These are phyloP conservation scores for Cataglyphis cursor DNA, from an alignment of 2,888 invertebrate genomes.

Conservation along the genomic window DNA sequence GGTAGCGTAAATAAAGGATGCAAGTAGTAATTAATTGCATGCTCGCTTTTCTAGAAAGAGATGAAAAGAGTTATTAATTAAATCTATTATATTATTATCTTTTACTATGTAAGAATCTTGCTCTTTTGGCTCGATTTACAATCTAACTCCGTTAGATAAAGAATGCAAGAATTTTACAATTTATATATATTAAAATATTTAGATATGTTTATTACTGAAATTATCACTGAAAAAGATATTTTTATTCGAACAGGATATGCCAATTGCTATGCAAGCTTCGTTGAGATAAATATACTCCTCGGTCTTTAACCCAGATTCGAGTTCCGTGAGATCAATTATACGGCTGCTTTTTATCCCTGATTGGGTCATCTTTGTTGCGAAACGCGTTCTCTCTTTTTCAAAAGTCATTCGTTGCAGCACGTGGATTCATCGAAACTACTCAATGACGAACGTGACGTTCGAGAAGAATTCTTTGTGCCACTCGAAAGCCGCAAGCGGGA, in stretches of 20 bases:
- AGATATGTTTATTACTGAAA: neutral
- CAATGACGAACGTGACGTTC: constrained; percentile 43
- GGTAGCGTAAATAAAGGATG: constrained; percentile 38
- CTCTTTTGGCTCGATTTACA: neutral
- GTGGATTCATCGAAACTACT: constrained; percentile 43
- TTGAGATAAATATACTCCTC: constrained; percentile 20
- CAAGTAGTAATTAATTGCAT: constrained; percentile 40
- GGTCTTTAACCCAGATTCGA: constrained; percentile 52
- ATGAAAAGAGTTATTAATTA: constrained; percentile 18
- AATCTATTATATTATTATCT: neutral
- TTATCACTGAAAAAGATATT: neutral
- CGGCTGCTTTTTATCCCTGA: constrained; percentile 38
- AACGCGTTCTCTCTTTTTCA: constrained; percentile 21
- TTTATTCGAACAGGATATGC: neutral
- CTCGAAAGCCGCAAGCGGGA: constrained; percentile 2
- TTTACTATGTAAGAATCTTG: neutral
- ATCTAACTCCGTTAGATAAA: neutral
- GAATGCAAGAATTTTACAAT: neutral
- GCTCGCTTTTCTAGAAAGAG: constrained; percentile 13
- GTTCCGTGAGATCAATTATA: constrained; percentile 34
- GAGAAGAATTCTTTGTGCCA: constrained; percentile 24
- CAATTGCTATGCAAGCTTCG: neutral
- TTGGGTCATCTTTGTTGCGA: constrained; percentile 45
- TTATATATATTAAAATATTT: neutral
- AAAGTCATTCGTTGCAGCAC: constrained; percentile 16